Evolutionary conservation across 1,140 invertebrate species (phyloP).

Genomic region (Acromyrmex echinatior): DNA sequence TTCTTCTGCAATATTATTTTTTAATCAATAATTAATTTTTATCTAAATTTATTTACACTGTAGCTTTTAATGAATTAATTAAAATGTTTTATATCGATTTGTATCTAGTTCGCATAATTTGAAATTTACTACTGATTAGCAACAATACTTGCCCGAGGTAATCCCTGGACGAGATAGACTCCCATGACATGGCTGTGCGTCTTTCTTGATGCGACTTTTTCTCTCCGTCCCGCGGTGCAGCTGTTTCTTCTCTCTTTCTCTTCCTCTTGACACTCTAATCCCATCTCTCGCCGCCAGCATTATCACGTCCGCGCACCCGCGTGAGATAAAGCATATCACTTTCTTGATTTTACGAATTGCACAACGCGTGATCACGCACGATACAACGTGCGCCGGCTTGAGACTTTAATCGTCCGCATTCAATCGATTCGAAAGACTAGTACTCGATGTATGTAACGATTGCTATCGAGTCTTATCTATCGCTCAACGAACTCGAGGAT

Average conservation of each 20-base stretch:
- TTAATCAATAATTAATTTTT: conserved; percentile 9
- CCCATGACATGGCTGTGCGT: conserved; percentile 86
- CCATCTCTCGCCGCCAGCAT: conserved; percentile 81
- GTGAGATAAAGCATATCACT: conserved; percentile 52
- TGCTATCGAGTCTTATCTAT: conserved; percentile 27
- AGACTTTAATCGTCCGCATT: conserved; percentile 17
- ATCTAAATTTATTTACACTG: neutral
- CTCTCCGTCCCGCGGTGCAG: conserved; percentile 57
- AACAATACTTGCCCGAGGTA: conserved; percentile 82
- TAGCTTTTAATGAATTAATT: neutral
- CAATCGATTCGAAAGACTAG: conserved; percentile 26
- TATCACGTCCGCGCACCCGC: conserved; percentile 72
- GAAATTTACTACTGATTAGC: neutral
- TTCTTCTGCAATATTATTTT: neutral
- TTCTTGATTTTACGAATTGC: neutral
- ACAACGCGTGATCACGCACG: conserved; percentile 20
- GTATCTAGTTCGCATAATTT: neutral
- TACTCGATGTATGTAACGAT: neutral
- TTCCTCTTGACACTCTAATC: conserved; percentile 73
- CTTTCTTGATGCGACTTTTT: conserved; percentile 68
- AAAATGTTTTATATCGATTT: neutral
- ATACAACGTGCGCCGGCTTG: neutral
- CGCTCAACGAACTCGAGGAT: conserved; percentile 18
- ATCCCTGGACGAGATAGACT: conserved; percentile 86
- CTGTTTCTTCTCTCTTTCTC: conserved; percentile 75